Conservation (phyloP, 2,113 vertebrate genomes). For the Steatornis caripensis region DNA sequence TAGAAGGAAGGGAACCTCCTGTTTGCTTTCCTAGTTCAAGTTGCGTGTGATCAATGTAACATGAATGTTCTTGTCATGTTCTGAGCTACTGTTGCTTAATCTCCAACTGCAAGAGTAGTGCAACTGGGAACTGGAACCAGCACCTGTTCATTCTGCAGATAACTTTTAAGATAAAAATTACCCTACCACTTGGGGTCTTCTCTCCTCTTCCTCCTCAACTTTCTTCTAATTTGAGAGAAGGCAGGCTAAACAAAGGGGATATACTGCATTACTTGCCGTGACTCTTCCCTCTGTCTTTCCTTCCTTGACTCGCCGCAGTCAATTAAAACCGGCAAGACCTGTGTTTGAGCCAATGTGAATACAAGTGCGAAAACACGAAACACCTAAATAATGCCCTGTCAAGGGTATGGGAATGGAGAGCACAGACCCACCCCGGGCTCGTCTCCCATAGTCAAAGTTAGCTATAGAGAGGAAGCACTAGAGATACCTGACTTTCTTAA, state of each 20-base stretch:
- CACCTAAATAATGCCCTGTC: not conserved
- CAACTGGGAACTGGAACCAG: not conserved
- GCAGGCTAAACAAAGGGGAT: not conserved
- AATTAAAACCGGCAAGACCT: not conserved
- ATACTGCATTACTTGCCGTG: not conserved
- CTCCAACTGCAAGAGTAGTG: not conserved
- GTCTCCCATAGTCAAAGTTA: not conserved
- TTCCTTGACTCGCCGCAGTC: not conserved
- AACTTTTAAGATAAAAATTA: not conserved
- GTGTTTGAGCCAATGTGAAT: not conserved
- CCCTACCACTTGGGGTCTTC: not conserved
- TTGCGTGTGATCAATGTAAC: not conserved
- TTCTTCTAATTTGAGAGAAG: not conserved
- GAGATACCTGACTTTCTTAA: not conserved
- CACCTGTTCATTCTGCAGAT: not conserved
- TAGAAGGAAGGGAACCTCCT: not conserved
- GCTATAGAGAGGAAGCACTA: not conserved
- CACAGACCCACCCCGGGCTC: not conserved
- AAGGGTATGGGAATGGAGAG: not conserved
- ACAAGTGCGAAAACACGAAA: not conserved
- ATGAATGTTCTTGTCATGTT: not conserved
- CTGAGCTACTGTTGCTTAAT: not conserved
- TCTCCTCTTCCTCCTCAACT: slow-evolving; percentile 20
- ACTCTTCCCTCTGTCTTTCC: not conserved
- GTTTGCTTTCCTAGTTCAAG: not conserved